phyloP scores from a whole-genome alignment of 2,888 invertebrate genomes.

The Andrena haemorrhoa region DNA sequence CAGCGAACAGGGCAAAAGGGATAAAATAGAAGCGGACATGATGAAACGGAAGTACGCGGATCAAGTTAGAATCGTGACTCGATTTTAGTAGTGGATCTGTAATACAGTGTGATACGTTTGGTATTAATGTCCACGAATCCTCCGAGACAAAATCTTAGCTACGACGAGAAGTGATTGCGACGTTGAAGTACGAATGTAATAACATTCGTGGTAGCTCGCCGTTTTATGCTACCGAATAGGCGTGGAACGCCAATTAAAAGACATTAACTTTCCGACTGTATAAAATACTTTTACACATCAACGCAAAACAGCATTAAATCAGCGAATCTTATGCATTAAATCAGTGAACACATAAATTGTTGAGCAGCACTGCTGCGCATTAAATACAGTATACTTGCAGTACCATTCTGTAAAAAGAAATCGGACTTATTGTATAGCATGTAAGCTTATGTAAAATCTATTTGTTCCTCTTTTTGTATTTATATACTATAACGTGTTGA shows the following conservation, averaged over 20 bases:
- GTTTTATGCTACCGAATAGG: neutral
- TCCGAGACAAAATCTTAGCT: constrained; percentile 15
- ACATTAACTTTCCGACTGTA: constrained; percentile 24
- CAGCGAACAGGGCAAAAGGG: constrained; percentile 88
- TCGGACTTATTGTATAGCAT: constrained; percentile 33
- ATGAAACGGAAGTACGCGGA: constrained; percentile 72
- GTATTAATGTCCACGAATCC: constrained; percentile 31
- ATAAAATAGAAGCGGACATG: constrained; percentile 72
- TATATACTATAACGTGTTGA: constrained; percentile 32
- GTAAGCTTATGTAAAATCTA: constrained; percentile 27
- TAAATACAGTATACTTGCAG: constrained; percentile 17
- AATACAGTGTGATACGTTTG: constrained; percentile 43
- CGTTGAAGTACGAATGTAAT: constrained; percentile 5
- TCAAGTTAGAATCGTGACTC: constrained; percentile 70
- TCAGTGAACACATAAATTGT: constrained; percentile 3
- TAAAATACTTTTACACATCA: constrained; percentile 20
- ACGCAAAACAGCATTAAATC: constrained; percentile 9
- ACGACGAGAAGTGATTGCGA: constrained; percentile 29
- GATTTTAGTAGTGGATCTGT: constrained; percentile 51
- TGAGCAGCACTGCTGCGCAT: constrained; percentile 12
- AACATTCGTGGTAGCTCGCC: neutral
- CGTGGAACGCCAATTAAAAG: neutral
- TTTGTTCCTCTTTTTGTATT: constrained; percentile 53
- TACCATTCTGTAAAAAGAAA: constrained; percentile 21
- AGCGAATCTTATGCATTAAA: constrained; percentile 8